A percentile compares a stretch with the other conserved stretches of the same genome.
Conservation (phyloP, 1,140 invertebrate species). For the Grapholita molesta region DNA sequence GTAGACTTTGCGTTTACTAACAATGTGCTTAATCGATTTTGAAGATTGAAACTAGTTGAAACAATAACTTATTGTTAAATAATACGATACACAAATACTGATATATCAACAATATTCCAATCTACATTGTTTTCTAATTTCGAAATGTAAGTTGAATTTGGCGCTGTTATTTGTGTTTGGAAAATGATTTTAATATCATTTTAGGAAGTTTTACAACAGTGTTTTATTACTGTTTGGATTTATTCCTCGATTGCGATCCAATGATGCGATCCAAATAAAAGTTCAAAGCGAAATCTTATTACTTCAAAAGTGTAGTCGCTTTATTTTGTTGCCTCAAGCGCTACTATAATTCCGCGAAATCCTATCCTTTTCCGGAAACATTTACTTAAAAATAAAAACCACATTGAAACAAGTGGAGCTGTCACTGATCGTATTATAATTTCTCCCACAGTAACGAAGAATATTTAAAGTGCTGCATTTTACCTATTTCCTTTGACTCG, state of each 20-base stretch:
- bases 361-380: background rate
- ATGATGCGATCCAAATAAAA: background rate
- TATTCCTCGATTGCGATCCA: background rate
- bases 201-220: background rate
- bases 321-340: background rate
- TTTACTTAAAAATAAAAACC: background rate
- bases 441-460: constrained; percentile 33
- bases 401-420: constrained; percentile 10
- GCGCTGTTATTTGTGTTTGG: too few relatives aligned
- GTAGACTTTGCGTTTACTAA: background rate
- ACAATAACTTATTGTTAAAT: background rate
- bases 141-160: too few relatives aligned
- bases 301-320: background rate
- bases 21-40: background rate
- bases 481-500: constrained; percentile 46
- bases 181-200: background rate
- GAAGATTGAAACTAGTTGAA: background rate
- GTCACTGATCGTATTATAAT: background rate
- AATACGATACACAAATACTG: background rate
- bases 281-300: background rate
- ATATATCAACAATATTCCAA: background rate
- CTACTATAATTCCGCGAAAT: background rate
- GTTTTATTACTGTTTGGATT: background rate
- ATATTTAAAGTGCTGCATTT: constrained; percentile 32
- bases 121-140: background rate